phyloP scores from a whole-genome alignment of 2,113 vertebrate species.

The Mesitornis unicolor region DNA sequence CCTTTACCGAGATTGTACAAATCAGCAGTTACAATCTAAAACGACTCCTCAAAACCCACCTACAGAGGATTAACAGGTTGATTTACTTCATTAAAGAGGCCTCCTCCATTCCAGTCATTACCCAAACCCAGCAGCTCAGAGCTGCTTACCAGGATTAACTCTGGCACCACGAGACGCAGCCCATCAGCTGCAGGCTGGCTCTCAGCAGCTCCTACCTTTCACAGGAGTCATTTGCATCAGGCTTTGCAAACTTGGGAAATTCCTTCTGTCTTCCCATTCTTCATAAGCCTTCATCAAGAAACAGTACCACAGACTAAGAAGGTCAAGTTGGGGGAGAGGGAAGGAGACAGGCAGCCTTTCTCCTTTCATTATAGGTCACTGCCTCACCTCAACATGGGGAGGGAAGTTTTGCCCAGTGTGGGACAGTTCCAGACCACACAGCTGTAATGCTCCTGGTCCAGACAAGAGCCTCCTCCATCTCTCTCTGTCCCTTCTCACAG shows the following conservation, averaged over 20 bases:
- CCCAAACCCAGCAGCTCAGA: conserved; percentile 13
- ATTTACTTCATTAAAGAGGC: not conserved
- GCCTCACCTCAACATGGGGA: not conserved
- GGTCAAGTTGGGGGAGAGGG: not conserved
- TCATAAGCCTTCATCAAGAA: not conserved
- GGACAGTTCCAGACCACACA: not conserved
- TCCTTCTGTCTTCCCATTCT: not conserved
- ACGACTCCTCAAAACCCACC: not conserved
- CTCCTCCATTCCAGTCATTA: not conserved
- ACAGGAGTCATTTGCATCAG: not conserved
- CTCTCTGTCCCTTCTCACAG: not conserved
- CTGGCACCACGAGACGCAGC: not conserved
- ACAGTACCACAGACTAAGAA: not conserved
- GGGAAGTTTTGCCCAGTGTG: not conserved
- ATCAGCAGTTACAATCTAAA: not conserved
- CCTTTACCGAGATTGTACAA: not conserved
- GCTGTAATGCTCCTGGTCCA: not conserved
- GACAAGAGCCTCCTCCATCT: not conserved
- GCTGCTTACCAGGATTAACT: conserved; percentile 7
- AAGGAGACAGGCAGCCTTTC: not conserved
- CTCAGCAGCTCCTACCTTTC: not conserved
- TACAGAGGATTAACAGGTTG: not conserved
- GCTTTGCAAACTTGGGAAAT: not conserved
- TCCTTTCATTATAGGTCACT: not conserved
- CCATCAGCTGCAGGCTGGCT: not conserved